A percentile compares a stretch with the other conserved stretches of the same genome.
phyloP scores from a whole-genome alignment of 2,888 invertebrate genomes.

The Mechanitis mazaeus region DNA sequence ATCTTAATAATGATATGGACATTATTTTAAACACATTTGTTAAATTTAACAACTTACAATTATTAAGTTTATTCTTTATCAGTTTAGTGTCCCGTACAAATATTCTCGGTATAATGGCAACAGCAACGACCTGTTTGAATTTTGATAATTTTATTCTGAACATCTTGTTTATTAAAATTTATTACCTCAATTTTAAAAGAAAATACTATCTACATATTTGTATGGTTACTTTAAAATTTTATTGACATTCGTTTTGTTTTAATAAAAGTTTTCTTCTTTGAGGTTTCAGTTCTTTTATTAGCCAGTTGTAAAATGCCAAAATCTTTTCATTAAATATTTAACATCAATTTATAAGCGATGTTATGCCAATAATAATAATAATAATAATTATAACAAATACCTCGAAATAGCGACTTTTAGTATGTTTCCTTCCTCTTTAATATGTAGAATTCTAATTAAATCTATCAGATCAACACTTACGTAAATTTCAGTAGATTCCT shows the following conservation, averaged over 20 bases:
- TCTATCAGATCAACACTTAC: too few relatives aligned
- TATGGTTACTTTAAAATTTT: conserved; percentile 7
- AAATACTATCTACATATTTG: neutral
- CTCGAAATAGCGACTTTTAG: too few relatives aligned
- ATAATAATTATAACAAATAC: too few relatives aligned
- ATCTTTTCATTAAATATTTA: too few relatives aligned
- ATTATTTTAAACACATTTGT: neutral
- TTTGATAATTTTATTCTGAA: conserved; percentile 41
- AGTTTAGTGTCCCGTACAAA: conserved; percentile 35
- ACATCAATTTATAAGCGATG: too few relatives aligned
- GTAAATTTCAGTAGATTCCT: too few relatives aligned
- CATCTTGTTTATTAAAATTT: conserved; percentile 36
- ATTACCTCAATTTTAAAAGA: conserved; percentile 14
- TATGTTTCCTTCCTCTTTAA: too few relatives aligned
- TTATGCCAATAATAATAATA: too few relatives aligned
- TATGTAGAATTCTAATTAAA: too few relatives aligned
- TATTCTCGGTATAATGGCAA: conserved; percentile 37
- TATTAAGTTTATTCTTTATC: conserved; percentile 38
- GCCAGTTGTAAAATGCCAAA: neutral
- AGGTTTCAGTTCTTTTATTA: neutral
- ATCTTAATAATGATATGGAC: neutral
- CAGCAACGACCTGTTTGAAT: conserved; percentile 41
- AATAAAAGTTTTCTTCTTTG: conserved; percentile 6
- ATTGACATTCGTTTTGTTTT: conserved; percentile 21
- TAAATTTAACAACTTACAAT: conserved; percentile 37